Conservation (phyloP, 2,797 vertebrate genomes). For the Hypotaenidia okinawae region DNA sequence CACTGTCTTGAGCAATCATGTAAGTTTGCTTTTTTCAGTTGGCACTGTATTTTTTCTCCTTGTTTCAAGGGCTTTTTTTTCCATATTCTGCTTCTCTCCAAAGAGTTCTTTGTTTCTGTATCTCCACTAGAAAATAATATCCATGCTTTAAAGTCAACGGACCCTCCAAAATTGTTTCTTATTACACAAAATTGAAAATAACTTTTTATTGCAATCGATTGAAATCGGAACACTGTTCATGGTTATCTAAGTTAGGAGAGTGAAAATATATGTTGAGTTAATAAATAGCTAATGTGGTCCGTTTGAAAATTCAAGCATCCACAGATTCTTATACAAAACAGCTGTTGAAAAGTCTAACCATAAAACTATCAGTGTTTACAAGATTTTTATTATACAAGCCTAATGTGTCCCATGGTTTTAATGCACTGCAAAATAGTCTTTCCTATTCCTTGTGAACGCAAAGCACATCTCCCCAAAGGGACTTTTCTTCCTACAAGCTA, state of each 20-base stretch:
- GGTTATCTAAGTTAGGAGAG: neutral
- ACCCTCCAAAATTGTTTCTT: constrained; percentile 4
- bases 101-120: neutral
- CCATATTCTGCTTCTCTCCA: neutral
- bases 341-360: constrained; percentile 21
- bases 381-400: constrained; percentile 38
- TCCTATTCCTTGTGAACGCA: constrained; percentile 10
- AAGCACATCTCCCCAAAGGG: constrained; percentile 6
- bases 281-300: neutral
- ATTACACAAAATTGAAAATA: constrained; percentile 23
- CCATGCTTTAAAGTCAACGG: neutral
- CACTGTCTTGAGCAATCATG: neutral
- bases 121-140: neutral
- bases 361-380: constrained; percentile 63
- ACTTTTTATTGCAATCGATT: neutral
- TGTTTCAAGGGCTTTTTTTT: neutral
- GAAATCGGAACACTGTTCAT: neutral
- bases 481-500: constrained; percentile 21
- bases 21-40: neutral
- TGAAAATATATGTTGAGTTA: constrained; percentile 1
- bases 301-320: constrained; percentile 3
- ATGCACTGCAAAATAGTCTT: constrained; percentile 23
- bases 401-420: constrained; percentile 40
- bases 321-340: neutral
- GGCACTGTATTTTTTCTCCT: neutral